A percentile compares a stretch with the other conserved stretches of the same genome.
Conservation (phyloP, 2,113 vertebrate genomes). For the Hiodon tergisus region DNA sequence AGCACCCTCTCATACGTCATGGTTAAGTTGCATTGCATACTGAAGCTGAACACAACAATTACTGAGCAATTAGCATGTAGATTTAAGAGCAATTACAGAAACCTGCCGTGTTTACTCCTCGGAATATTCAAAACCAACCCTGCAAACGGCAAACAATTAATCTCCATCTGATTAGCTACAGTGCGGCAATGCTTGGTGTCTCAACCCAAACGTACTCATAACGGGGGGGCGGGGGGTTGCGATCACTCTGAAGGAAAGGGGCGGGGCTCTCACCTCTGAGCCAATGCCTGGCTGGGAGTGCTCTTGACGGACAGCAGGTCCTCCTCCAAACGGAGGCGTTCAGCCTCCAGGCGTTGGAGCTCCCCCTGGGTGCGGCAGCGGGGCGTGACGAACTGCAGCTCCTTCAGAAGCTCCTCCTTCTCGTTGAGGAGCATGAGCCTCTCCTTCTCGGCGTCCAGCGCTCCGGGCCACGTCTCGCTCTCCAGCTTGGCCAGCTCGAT, state of each 20-base stretch:
- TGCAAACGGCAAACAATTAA: conserved; percentile 10
- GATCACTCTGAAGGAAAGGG: neutral
- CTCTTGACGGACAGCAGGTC: conserved; percentile 63
- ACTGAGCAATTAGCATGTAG: conserved; percentile 31
- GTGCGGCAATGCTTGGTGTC: neutral
- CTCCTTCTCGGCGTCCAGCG: conserved; percentile 72
- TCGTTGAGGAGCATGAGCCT: conserved; percentile 73
- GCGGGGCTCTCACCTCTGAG: conserved; percentile 59
- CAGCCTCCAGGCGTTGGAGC: conserved; percentile 62
- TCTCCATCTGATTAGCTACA: conserved; percentile 7
- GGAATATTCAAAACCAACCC: conserved; percentile 17
- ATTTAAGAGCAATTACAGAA: conserved; percentile 29
- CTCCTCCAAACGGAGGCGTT: conserved; percentile 68
- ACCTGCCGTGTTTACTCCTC: conserved; percentile 25
- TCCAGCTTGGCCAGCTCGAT: conserved; percentile 76
- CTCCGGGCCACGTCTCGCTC: conserved; percentile 70
- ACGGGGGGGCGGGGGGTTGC: neutral
- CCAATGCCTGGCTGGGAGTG: conserved; percentile 64
- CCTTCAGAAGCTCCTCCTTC: conserved; percentile 77
- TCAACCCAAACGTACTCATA: neutral
- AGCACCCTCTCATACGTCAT: conserved; percentile 23
- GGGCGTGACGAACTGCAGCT: conserved; percentile 72
- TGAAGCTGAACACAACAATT: conserved; percentile 29
- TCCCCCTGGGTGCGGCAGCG: conserved; percentile 62
- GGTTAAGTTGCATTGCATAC: conserved; percentile 14